Conservation (phyloP, 2,797 vertebrate genomes). For the Clarias pachynema region DNA sequence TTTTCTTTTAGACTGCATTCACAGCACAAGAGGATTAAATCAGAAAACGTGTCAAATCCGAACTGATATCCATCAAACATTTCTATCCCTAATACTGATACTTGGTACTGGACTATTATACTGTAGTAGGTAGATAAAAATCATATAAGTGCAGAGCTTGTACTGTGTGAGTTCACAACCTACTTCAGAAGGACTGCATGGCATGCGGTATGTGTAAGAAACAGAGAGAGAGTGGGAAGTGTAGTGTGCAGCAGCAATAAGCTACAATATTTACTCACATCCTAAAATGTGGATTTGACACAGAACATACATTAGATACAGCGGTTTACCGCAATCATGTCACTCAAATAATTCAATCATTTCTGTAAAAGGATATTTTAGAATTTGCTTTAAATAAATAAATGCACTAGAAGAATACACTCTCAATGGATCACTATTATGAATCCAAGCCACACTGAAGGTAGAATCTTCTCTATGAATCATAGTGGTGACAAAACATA, state of each 20-base stretch:
- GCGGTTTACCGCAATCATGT: background rate
- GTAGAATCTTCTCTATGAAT: background rate
- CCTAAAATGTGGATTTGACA: background rate
- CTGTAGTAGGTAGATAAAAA: background rate
- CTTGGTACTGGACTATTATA: background rate
- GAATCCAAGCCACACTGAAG: background rate
- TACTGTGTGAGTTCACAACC: slow-evolving; percentile 19
- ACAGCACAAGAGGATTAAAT: background rate
- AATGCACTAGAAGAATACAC: background rate
- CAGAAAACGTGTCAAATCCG: background rate
- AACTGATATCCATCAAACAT: background rate
- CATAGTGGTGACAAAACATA: background rate
- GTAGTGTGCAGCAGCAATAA: slow-evolving; percentile 17
- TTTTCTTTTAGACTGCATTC: background rate
- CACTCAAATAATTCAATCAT: background rate
- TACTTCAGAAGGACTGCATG: slow-evolving; percentile 3
- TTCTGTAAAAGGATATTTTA: background rate
- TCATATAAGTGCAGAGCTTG: slow-evolving; percentile 30
- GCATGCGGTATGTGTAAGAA: background rate
- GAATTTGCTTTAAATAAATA: background rate
- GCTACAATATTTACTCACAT: slow-evolving; percentile 28
- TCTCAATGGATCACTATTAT: background rate
- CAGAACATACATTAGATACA: background rate
- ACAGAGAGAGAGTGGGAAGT: background rate
- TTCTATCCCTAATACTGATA: background rate